Base-by-base conservation (phyloP, 2,888 invertebrate species). In the Stomorhina lunata region DNA sequence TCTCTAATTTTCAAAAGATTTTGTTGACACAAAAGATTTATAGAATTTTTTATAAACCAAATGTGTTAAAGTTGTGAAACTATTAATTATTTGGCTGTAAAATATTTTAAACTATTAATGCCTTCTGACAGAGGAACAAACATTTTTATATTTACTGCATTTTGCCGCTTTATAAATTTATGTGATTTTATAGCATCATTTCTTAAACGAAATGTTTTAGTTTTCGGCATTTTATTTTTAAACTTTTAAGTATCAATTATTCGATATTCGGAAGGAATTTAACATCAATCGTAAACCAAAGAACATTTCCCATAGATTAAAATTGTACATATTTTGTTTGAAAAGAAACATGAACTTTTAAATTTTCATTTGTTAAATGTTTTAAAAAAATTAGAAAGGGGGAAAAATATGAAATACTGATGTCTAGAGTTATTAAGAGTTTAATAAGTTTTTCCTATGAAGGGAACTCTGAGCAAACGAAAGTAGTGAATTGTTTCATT, bases 41-140 rank as follows among this genome's bases (percentile, higher is more conserved):
- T n/a, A n/a, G n/a, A n/a, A n/a, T n/a, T n/a, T n/a, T n/a, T n/a
- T n/a, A n/a, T n/a, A n/a, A n/a, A n/a, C n/a, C n/a, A n/a, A n/a
- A n/a, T n/a, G n/a, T n/a, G n/a, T n/a, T n/a, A n/a, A n/a, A 57
- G 37, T 34, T 45, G 57, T 20, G 34, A 32, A 45, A 34, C 55
- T 59, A 71, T 71, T 57, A 59, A 45, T 68, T 68, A 53, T 37
- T 68, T 4, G 10, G 2, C 15, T 37, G n/a, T 27, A 34, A 17
- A 53, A 37, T 68, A 10, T 25, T 68, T 20, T 6, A 15, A 50
- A 27, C 37, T 68, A 17, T 17, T 53, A 53, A 68, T 71, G 5
- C 48, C n/a, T 3, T 12, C 10, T 57, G 71, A 15, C 45, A 59
- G 40, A 27, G 22, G 22, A 12, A 55, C 43, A 57, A 10, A 43